A percentile compares a stretch with the other conserved stretches of the same genome.
These are phyloP conservation scores for Seriola aureovittata DNA, from an alignment of 2,113 vertebrate species.

Conservation along the genomic window DNA sequence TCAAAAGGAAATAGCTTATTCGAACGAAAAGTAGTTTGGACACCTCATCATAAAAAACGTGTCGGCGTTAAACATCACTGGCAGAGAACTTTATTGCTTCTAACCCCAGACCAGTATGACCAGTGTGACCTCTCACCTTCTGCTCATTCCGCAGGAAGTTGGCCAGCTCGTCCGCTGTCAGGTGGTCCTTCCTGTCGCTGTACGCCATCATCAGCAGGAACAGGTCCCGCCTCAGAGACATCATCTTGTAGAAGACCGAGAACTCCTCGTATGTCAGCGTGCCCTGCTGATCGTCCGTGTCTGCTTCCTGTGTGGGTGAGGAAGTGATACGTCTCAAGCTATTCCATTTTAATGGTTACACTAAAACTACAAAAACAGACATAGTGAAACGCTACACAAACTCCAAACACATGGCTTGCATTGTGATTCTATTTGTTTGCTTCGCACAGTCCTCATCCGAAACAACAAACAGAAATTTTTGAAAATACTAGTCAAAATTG, in stretches of 20 bases:
- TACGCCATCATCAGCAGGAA: slow-evolving; percentile 94
- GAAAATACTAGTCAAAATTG: too few species aligned
- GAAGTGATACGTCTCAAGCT: not conserved
- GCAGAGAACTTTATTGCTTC: slow-evolving; percentile 5
- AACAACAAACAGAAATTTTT: too few species aligned
- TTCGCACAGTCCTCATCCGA: not conserved
- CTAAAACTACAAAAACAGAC: not conserved
- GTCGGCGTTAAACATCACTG: not conserved
- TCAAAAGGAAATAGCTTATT: slow-evolving; percentile 10
- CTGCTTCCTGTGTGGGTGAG: slow-evolving; percentile 89
- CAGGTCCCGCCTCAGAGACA: slow-evolving; percentile 95
- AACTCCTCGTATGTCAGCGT: slow-evolving; percentile 97
- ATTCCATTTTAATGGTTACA: not conserved
- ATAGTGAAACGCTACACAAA: not conserved
- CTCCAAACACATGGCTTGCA: not conserved
- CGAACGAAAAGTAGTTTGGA: not conserved
- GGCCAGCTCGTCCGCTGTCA: slow-evolving; percentile 91
- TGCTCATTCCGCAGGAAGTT: slow-evolving; percentile 93
- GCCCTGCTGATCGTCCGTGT: slow-evolving; percentile 97
- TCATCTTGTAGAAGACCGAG: slow-evolving; percentile 98
- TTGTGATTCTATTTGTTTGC: not conserved
- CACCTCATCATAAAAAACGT: not conserved
- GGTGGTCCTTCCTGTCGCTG: slow-evolving; percentile 96
- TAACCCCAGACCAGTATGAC: not conserved
- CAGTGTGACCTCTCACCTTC: slow-evolving; percentile 85